A percentile compares a stretch with the other conserved stretches of the same genome.
phyloP scores from a whole-genome alignment of 2,113 vertebrate species.

The Gobius niger region DNA sequence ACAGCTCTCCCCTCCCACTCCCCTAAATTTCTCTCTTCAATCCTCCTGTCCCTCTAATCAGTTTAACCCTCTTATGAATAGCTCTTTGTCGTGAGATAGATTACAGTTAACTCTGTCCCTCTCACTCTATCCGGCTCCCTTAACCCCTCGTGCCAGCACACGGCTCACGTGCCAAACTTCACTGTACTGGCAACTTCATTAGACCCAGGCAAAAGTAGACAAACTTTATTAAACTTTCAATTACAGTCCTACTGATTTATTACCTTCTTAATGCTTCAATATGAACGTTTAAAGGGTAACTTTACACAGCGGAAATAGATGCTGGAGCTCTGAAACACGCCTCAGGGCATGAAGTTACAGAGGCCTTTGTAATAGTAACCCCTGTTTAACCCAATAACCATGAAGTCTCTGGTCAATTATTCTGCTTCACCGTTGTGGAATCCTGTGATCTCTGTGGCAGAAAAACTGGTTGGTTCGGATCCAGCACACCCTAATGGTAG shows the following conservation, averaged over 20 bases:
- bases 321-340: conserved; percentile 30
- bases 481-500: no score
- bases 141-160: conserved; percentile 49
- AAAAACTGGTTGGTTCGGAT: conserved; percentile 57
- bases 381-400: conserved; percentile 24
- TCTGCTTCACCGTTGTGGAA: conserved; percentile 44
- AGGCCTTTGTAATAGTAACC: conserved; percentile 18
- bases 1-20: conserved; percentile 57
- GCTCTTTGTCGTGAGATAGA: conserved; percentile 80
- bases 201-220: background rate
- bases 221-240: conserved; percentile 8
- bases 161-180: conserved; percentile 47
- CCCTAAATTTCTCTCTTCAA: conserved; percentile 75
- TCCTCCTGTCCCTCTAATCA: conserved; percentile 77
- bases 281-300: no score
- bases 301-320: conserved; percentile 20
- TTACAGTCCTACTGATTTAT: background rate
- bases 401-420: conserved; percentile 29
- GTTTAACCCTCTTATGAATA: conserved; percentile 82
- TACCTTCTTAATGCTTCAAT: no score
- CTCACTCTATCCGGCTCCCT: conserved; percentile 54
- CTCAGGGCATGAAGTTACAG: conserved; percentile 25
- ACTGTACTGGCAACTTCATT: conserved; percentile 27
- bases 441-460: conserved; percentile 28
- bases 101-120: conserved; percentile 79